A percentile compares a stretch with the other conserved stretches of the same genome.
phyloP scores from a whole-genome alignment of 2,113 vertebrate genomes.

The Sula dactylatra region DNA sequence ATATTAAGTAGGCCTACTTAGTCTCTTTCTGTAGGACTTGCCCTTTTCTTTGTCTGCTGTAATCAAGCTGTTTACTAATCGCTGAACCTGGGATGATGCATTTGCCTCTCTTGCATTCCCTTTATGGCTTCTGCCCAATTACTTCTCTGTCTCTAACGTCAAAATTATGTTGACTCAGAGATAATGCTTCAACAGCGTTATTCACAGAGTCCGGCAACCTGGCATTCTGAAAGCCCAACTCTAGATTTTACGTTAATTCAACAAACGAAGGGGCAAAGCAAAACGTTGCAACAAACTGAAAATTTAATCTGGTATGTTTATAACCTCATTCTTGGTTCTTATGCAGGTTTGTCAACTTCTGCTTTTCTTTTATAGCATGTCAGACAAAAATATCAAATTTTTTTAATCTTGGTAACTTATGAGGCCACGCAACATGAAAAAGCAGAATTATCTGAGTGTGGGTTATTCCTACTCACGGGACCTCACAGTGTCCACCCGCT shows the following conservation, averaged over 20 bases:
- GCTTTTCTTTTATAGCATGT: background rate
- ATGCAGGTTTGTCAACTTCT: conserved; percentile 7
- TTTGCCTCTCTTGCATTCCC: background rate
- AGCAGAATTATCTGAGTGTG: background rate
- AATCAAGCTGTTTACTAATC: background rate
- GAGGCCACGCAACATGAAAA: background rate
- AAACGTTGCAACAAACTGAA: background rate
- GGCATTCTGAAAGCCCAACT: background rate
- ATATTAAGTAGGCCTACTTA: background rate
- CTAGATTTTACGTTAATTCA: background rate
- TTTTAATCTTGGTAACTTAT: background rate
- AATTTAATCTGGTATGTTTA: background rate
- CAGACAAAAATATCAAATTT: background rate
- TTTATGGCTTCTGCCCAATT: background rate
- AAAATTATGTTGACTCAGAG: background rate
- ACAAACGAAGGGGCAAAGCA: background rate
- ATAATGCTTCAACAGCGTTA: background rate
- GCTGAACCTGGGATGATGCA: background rate
- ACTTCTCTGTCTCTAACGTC: background rate
- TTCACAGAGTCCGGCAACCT: background rate
- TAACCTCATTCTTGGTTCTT: background rate
- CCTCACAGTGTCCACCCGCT: background rate
- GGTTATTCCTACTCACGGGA: background rate
- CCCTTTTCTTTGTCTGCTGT: background rate
- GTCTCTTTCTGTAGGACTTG: background rate